phyloP scores from a whole-genome alignment of 2,797 vertebrate genomes.

The Lithobates sylvaticus region DNA sequence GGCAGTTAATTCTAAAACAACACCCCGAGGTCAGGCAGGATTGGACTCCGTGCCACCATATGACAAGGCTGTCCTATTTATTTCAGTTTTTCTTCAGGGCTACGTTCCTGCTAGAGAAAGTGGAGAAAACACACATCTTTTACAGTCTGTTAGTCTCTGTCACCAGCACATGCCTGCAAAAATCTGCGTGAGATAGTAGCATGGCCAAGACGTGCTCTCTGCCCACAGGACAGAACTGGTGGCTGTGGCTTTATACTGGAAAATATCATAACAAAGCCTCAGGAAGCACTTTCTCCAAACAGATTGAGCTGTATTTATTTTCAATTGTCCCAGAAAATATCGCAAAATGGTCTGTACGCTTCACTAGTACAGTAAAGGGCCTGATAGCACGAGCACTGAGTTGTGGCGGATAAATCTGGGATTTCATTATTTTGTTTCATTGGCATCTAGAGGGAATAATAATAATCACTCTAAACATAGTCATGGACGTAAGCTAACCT shows the following conservation, averaged over 20 bases:
- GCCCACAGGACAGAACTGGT: slow-evolving; percentile 66
- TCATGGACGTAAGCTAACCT: not conserved
- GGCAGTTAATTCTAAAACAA: slow-evolving; percentile 66
- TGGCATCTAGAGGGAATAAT: not conserved
- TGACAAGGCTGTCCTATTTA: slow-evolving; percentile 66
- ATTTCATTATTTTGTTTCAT: not conserved
- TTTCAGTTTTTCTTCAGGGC: slow-evolving; percentile 59
- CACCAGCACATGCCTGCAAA: slow-evolving; percentile 52
- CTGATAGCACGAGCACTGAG: not conserved
- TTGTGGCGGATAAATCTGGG: not conserved
- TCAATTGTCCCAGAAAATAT: slow-evolving; percentile 53
- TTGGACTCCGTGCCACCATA: slow-evolving; percentile 36
- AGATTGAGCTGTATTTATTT: slow-evolving; percentile 60
- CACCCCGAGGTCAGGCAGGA: slow-evolving; percentile 28
- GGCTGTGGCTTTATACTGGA: slow-evolving; percentile 67
- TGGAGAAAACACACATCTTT: slow-evolving; percentile 40
- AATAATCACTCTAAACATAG: not conserved
- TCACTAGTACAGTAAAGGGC: slow-evolving; percentile 5
- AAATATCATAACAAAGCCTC: slow-evolving; percentile 60
- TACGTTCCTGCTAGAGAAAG: slow-evolving; percentile 56
- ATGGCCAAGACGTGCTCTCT: slow-evolving; percentile 63
- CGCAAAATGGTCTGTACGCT: slow-evolving; percentile 36
- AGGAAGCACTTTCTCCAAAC: slow-evolving; percentile 33
- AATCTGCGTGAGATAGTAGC: slow-evolving; percentile 53
- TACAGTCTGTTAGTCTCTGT: slow-evolving; percentile 58